A percentile compares a stretch with the other conserved stretches of the same genome.
These are phyloP conservation scores for Zosterops pallidus DNA, from an alignment of 2,113 vertebrate species.

Conservation along the genomic window DNA sequence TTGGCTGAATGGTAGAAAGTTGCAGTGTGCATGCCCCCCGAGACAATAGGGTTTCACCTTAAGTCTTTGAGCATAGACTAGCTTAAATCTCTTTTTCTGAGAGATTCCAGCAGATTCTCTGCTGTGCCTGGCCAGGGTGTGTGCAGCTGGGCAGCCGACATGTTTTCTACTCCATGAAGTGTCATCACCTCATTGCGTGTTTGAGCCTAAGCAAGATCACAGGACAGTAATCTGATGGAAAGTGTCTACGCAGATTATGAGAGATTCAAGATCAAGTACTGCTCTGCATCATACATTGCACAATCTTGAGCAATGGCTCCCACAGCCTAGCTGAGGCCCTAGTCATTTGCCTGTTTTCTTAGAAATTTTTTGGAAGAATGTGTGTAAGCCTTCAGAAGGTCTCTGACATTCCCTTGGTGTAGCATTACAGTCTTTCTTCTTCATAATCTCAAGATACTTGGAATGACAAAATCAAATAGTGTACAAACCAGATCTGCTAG, in stretches of 20 bases:
- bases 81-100: neutral
- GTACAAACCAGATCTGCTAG: neutral
- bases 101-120: neutral
- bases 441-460: neutral
- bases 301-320: neutral
- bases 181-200: neutral
- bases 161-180: rapidly evolving
- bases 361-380: neutral
- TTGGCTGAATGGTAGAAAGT: neutral
- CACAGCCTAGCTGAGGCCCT: neutral
- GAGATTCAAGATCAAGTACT: neutral
- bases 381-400: neutral
- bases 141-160: neutral
- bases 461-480: neutral
- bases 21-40: neutral
- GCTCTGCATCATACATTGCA: neutral
- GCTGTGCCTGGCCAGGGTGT: neutral
- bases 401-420: neutral
- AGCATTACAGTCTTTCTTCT: neutral
- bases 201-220: neutral
- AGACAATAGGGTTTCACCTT: neutral
- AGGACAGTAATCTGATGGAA: neutral
- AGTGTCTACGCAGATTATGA: neutral
- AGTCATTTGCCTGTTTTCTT: neutral
- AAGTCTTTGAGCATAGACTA: neutral